phyloP scores from a whole-genome alignment of 2,888 invertebrate genomes.

The Oconnorella tubifera region DNA sequence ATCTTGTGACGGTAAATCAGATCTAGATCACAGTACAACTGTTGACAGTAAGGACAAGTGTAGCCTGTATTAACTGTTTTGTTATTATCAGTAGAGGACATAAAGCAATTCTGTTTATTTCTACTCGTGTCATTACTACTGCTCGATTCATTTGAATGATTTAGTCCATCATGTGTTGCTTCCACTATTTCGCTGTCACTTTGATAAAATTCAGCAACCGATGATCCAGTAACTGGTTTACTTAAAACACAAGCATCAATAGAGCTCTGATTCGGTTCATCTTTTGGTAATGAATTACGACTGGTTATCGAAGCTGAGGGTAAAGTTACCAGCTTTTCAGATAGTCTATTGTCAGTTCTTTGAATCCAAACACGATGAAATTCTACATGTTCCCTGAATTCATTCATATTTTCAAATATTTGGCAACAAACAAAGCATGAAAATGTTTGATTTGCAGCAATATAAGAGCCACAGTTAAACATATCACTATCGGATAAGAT shows the following conservation, averaged over 20 bases:
- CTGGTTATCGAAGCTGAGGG: background rate
- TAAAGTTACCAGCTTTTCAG: background rate
- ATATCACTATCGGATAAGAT: slow-evolving; percentile 1
- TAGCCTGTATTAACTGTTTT: no score
- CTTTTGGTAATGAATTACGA: background rate
- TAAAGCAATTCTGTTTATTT: no score
- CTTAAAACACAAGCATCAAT: no score
- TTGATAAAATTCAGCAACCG: no score
- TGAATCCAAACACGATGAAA: slow-evolving; percentile 12
- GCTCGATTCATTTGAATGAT: no score
- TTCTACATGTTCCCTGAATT: slow-evolving; percentile 13
- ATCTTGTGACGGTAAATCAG: slow-evolving; percentile 23
- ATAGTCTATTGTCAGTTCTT: background rate
- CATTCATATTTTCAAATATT: background rate
- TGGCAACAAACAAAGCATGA: slow-evolving; percentile 27
- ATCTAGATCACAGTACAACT: slow-evolving; percentile 2
- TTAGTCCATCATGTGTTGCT: no score
- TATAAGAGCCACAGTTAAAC: slow-evolving; percentile 1
- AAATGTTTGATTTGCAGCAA: background rate
- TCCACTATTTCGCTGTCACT: background rate
- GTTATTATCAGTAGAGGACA: background rate
- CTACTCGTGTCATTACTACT: no score
- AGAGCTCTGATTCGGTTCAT: no score
- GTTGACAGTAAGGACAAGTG: slow-evolving; percentile 24
- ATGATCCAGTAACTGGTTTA: no score